Evolutionary conservation across 2,797 vertebrate species (phyloP).

Genomic region (Leptoclinus maculatus): DNA sequence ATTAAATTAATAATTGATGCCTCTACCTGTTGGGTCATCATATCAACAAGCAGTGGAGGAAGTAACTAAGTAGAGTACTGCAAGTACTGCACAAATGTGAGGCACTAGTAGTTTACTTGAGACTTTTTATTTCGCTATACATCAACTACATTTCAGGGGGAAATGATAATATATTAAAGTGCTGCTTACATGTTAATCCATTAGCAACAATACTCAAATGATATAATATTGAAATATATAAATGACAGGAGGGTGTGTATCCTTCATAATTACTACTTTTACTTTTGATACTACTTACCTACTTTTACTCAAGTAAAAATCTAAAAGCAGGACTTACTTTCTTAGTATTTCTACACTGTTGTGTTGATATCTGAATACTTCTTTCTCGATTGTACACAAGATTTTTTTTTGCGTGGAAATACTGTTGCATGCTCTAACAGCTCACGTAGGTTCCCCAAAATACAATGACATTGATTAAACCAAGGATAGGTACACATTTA

Average conservation of each 20-base stretch:
- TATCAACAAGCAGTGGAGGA: not conserved
- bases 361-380: not conserved
- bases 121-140: not conserved
- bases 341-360: no score
- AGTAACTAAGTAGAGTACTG: not conserved
- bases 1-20: not conserved
- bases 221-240: no score
- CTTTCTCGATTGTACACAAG: not conserved
- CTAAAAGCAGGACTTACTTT: not conserved
- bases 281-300: not conserved
- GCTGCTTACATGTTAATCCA: not conserved
- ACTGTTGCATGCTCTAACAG: not conserved
- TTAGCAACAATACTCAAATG: not conserved
- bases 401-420: not conserved
- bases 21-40: not conserved
- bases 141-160: not conserved
- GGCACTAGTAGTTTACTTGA: not conserved
- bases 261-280: not conserved
- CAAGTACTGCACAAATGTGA: not conserved
- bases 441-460: not conserved
- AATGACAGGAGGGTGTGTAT: not conserved
- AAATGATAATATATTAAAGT: not conserved
- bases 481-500: not conserved
- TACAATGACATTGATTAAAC: not conserved
- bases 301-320: not conserved